Evolutionary conservation across 92 coral and sea anemone species (phyloP).

Genomic region (Parazoanthus darwini): DNA sequence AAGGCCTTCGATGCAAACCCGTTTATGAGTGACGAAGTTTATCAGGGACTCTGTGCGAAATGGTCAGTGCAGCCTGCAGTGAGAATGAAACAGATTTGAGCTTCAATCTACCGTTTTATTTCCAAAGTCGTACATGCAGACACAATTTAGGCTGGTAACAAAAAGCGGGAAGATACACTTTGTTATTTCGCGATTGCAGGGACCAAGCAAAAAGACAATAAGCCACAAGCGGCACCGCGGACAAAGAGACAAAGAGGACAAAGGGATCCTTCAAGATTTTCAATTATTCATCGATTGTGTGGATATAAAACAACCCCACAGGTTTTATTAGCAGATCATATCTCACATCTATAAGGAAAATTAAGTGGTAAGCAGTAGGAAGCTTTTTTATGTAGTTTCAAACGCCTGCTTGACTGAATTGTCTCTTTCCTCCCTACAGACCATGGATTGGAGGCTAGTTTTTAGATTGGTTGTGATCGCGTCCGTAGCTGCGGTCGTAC

Average conservation of each 20-base stretch:
- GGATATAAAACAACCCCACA: conserved; percentile 24
- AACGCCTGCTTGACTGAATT: background rate
- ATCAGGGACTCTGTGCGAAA: background rate
- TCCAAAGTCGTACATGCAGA: background rate
- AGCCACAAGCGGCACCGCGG: conserved; percentile 25
- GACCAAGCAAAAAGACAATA: conserved; percentile 30
- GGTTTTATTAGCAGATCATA: conserved; percentile 19
- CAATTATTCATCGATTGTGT: conserved; percentile 33
- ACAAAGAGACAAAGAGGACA: conserved; percentile 38
- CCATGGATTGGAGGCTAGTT: conserved; percentile 34
- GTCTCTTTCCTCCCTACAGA: background rate
- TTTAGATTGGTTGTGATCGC: conserved; percentile 10
- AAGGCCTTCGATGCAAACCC: background rate
- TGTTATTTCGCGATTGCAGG: background rate
- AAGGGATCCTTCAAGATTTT: conserved; percentile 12
- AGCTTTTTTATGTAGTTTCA: background rate
- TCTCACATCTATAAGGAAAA: conserved; percentile 20
- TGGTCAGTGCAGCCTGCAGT: background rate
- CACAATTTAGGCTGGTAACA: background rate
- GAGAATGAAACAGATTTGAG: background rate
- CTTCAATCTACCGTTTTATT: background rate
- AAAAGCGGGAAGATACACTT: background rate
- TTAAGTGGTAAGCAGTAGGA: conserved; percentile 23
- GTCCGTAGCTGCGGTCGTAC: background rate
- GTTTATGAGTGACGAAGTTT: background rate